Conservation (phyloP, 2,797 vertebrate species). For the Pogonophryne albipinna region DNA sequence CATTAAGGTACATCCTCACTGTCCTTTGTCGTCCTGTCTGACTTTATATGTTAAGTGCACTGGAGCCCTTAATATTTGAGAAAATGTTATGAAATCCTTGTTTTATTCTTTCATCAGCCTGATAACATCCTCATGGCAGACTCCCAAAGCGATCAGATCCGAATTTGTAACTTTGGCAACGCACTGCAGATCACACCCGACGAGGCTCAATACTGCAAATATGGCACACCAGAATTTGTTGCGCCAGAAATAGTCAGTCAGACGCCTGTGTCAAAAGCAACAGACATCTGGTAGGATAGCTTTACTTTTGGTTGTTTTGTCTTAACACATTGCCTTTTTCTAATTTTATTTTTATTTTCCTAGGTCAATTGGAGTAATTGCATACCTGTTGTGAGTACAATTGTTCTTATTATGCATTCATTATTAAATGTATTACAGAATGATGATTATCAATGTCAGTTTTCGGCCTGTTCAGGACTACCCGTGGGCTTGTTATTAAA, state of each 20-base stretch:
- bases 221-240: constrained; percentile 96
- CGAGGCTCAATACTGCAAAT: constrained; percentile 95
- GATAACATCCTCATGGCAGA: constrained; percentile 97
- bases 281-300: constrained; percentile 92
- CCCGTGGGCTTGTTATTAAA: not conserved
- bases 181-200: constrained; percentile 87
- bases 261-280: constrained; percentile 92
- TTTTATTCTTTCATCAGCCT: constrained; percentile 82
- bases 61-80: not conserved
- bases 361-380: constrained; percentile 94
- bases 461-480: not conserved
- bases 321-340: not conserved
- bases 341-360: constrained; percentile 42
- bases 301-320: not conserved
- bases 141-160: constrained; percentile 89
- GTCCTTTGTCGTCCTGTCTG: too few species aligned
- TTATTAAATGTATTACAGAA: constrained; percentile 4
- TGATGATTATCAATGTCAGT: not conserved
- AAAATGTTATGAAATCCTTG: not conserved
- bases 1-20: constrained; percentile 80
- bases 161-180: constrained; percentile 96
- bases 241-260: constrained; percentile 97
- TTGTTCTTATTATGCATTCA: not conserved
- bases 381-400: constrained; percentile 93
- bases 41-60: not conserved